Percentiles rank a stretch among this genome's conserved stretches.
Conservation (phyloP, 2,888 invertebrate genomes). For the Brachyptera putata region DNA sequence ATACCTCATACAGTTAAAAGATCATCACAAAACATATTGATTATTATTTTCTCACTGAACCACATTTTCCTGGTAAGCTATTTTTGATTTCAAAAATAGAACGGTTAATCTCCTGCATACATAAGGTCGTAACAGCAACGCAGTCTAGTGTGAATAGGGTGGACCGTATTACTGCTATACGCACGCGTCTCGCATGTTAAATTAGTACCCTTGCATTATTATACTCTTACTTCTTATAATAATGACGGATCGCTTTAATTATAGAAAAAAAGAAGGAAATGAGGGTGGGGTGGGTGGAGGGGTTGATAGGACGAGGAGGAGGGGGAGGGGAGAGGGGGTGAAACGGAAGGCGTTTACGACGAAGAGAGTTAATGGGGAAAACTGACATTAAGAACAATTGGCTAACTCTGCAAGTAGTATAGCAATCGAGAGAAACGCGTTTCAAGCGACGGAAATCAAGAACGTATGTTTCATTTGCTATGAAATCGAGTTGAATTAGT, state of each 20-base stretch:
- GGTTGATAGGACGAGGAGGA: neutral
- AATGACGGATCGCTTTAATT: constrained; percentile 31
- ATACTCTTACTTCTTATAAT: too few species aligned
- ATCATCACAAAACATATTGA: too few species aligned
- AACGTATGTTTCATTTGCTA: neutral
- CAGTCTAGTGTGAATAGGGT: too few species aligned
- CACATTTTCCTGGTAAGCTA: too few species aligned
- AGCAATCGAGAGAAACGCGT: neutral
- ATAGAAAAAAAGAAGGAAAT: constrained; percentile 4
- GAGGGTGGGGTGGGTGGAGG: neutral
- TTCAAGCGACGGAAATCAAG: neutral
- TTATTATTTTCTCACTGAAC: too few species aligned
- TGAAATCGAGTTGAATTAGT: constrained; percentile 1
- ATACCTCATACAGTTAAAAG: too few species aligned
- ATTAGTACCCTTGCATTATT: too few species aligned
- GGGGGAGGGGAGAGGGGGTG: neutral
- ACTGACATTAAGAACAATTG: constrained; percentile 26
- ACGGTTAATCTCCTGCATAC: too few species aligned
- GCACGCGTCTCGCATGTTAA: too few species aligned
- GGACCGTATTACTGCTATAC: too few species aligned
- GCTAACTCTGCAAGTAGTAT: constrained; percentile 18
- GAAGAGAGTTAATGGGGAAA: constrained; percentile 26
- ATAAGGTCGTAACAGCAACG: too few species aligned
- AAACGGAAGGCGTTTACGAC: constrained; percentile 17
- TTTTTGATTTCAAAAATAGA: too few species aligned